Base-by-base conservation (phyloP, 2,113 vertebrate species). In the Pampusana beccarii region DNA sequence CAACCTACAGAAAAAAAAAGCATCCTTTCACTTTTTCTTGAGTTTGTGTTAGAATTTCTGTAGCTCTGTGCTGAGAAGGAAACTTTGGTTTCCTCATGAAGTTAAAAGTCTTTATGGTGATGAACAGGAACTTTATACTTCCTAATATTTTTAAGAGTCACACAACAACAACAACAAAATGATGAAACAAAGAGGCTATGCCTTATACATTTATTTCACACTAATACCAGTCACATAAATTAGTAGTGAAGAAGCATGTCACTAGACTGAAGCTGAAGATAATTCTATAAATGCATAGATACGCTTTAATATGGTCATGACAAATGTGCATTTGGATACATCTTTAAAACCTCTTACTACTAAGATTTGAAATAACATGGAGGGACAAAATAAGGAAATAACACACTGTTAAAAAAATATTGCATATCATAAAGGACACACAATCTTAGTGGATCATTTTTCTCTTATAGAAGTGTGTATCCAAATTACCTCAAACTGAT, bases 361-460 rank as follows among this genome's bases (percentile, higher is more conserved):
- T 58, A 60, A 85, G 74, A 95, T 46, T 53, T 79, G 80, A 85
- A 94, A 81, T 88, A 54, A 54, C n/a, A 34, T 25, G 18, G 67
- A 61, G 67, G 26, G 17, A 5, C 42, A 80, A 48, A 25, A 50
- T 71, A 58, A 8, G 86, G 86, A 92, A 84, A 46, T 18, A 94
- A 86, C 80, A 72, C 72, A 65, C 48, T 74, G 74, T 90, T 91
- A 96, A 92, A 94, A 91, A 24, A 90, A 78, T 71, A 85, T 46
- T 80, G 58, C 44, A 64, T 92, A 91, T 89, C 90, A 90, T 85
- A 73, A 44, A 56, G 33, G 29, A 66, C 23, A 53, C 9, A 46
- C 13, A 61, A 82, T 54, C 62, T 50, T 50, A n/a, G 28, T 44
- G 28, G 13, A 50, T 51, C 8, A n/a, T n/a, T 69, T 25, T 79